Conservation (phyloP, 2,113 vertebrate species). For the Halichoeres trimaculatus region DNA sequence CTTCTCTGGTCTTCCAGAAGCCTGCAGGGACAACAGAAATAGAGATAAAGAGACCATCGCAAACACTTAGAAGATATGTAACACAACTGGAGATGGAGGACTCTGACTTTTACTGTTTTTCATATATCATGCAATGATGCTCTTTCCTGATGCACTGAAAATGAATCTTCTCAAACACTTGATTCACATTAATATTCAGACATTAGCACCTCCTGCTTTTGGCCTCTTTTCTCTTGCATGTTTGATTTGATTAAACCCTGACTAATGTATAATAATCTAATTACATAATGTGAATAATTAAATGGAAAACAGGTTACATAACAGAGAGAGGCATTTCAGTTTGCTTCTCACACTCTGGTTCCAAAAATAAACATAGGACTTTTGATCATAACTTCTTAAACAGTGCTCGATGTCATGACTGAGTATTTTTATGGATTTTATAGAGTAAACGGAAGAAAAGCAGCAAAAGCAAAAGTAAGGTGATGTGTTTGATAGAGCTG, state of each 20-base stretch:
- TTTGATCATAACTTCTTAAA: slow-evolving; percentile 42
- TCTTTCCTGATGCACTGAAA: neutral
- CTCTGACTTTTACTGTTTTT: neutral
- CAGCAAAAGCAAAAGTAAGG: slow-evolving; percentile 4
- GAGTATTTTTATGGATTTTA: slow-evolving; percentile 41
- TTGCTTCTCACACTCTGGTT: slow-evolving; percentile 7
- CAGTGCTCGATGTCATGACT: slow-evolving; percentile 20
- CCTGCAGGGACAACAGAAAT: slow-evolving; percentile 77
- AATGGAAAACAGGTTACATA: slow-evolving; percentile 43
- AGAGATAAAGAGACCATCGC: neutral
- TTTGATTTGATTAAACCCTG: slow-evolving; percentile 17
- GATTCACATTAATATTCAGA: slow-evolving; percentile 15
- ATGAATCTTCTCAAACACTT: neutral
- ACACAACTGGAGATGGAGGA: neutral
- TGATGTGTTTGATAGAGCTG: neutral
- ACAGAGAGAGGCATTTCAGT: slow-evolving; percentile 33
- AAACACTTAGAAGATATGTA: neutral
- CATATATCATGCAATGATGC: too few relatives aligned
- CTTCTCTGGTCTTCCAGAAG: slow-evolving; percentile 90
- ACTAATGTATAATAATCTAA: slow-evolving; percentile 42
- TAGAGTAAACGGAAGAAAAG: neutral
- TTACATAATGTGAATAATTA: slow-evolving; percentile 54
- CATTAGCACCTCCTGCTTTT: slow-evolving; percentile 16
- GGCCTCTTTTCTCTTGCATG: neutral
- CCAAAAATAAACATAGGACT: slow-evolving; percentile 50